Conservation (phyloP, 1,140 invertebrate genomes). For the Adelges cooleyi region DNA sequence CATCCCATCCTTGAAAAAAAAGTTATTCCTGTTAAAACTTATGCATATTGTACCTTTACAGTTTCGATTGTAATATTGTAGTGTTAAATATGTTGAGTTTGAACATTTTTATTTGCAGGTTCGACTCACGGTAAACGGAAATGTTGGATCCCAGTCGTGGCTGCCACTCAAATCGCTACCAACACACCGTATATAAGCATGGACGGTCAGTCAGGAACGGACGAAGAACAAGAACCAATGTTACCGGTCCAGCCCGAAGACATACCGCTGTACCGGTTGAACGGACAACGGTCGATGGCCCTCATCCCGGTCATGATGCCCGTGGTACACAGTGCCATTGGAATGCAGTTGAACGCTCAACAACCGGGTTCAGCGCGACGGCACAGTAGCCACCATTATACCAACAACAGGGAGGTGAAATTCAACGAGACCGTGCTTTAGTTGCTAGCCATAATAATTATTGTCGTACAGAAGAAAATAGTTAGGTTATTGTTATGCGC, state of each 20-base stretch:
- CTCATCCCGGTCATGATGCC: constrained; percentile 33
- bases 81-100: no score
- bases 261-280: constrained; percentile 3
- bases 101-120: not conserved
- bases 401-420: constrained; percentile 43
- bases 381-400: constrained; percentile 38
- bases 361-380: constrained; percentile 36
- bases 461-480: not conserved
- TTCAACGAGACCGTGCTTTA: constrained; percentile 40
- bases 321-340: constrained; percentile 40
- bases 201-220: constrained; percentile 9
- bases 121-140: not conserved
- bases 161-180: constrained; percentile 47
- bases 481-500: not conserved
- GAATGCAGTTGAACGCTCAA: constrained; percentile 37
- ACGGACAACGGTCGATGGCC: constrained; percentile 23
- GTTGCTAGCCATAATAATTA: not conserved
- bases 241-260: not conserved
- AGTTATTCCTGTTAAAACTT: no score
- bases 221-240: constrained; percentile 13
- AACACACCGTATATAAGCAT: constrained; percentile 44
- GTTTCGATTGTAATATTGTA: no score
- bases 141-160: constrained; percentile 48
- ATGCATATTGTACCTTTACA: no score
- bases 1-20: no score